Evolutionary conservation across 2,113 vertebrate genomes (phyloP).

Genomic region (Leucopsar rothschildi): DNA sequence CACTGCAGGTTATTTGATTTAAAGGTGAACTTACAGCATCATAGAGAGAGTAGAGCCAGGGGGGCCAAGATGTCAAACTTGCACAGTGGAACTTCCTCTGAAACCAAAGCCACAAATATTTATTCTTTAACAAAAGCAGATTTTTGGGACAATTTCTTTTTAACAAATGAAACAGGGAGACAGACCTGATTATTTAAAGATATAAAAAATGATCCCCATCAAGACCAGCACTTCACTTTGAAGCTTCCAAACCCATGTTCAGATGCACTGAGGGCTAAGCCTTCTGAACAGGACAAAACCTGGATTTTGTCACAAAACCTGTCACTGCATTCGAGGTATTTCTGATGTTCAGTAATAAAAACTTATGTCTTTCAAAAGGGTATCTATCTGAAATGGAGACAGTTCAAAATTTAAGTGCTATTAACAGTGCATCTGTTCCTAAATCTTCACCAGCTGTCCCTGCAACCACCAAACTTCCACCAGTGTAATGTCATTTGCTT

Average conservation of each 20-base stretch:
- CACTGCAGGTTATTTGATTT: background rate
- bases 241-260: background rate
- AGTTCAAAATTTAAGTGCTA: background rate
- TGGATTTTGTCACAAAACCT: background rate
- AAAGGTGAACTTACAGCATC: slow-evolving; percentile 86
- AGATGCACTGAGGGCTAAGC: background rate
- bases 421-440: background rate
- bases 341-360: background rate
- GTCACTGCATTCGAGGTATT: background rate
- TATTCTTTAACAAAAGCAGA: background rate
- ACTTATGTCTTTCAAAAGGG: background rate
- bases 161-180: background rate
- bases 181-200: background rate
- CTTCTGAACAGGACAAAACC: background rate
- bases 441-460: background rate
- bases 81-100: slow-evolving; percentile 94
- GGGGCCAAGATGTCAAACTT: slow-evolving; percentile 93
- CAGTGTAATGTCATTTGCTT: background rate
- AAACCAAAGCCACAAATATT: slow-evolving; percentile 38
- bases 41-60: slow-evolving; percentile 95
- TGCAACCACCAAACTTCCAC: background rate
- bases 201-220: background rate
- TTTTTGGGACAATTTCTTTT: background rate
- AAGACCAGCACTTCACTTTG: background rate
- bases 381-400: background rate